Evolutionary conservation across 2,113 vertebrate genomes (phyloP).

Genomic region (Poecilia latipinna): DNA sequence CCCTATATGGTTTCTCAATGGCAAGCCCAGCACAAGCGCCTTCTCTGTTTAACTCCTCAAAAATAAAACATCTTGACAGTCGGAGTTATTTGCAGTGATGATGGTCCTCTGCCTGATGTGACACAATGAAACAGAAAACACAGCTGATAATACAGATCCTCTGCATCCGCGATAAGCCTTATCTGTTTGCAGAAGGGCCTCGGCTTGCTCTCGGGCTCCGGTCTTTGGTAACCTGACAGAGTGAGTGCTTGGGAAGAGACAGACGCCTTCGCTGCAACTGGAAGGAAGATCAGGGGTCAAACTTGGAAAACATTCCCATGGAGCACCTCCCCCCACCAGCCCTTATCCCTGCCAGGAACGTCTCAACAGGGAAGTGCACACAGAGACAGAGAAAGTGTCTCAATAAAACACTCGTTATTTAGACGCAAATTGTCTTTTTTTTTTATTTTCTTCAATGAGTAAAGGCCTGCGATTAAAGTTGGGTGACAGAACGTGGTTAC

Average conservation of each 20-base stretch:
- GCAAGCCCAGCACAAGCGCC: slow-evolving; percentile 40
- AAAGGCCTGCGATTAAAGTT: too few species aligned
- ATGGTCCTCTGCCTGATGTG: slow-evolving; percentile 7
- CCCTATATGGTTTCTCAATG: slow-evolving; percentile 62
- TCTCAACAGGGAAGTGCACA: slow-evolving; percentile 54
- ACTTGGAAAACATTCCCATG: slow-evolving; percentile 83
- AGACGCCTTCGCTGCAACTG: slow-evolving; percentile 65
- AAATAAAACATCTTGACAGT: slow-evolving; percentile 47
- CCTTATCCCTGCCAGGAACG: slow-evolving; percentile 62
- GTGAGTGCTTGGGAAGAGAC: slow-evolving; percentile 65
- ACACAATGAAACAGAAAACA: slow-evolving; percentile 41
- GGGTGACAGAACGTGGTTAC: too few species aligned
- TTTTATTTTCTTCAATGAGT: too few species aligned
- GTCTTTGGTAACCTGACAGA: slow-evolving; percentile 55
- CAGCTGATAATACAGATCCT: slow-evolving; percentile 45
- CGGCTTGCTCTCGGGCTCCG: slow-evolving; percentile 15
- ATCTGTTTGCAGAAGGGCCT: slow-evolving; percentile 64
- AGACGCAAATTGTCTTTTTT: too few species aligned
- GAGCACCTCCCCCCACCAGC: slow-evolving; percentile 64
- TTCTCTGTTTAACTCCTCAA: slow-evolving; percentile 52
- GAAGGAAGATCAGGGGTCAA: slow-evolving; percentile 84
- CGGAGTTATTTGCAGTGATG: slow-evolving; percentile 12
- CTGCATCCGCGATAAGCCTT: slow-evolving; percentile 67
- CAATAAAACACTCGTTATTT: slow-evolving; percentile 3
- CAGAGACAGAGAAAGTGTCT: slow-evolving; percentile 18